These are phyloP conservation scores for Coregonus ussuriensis DNA, from an alignment of 2,797 vertebrate species.

Conservation along the genomic window DNA sequence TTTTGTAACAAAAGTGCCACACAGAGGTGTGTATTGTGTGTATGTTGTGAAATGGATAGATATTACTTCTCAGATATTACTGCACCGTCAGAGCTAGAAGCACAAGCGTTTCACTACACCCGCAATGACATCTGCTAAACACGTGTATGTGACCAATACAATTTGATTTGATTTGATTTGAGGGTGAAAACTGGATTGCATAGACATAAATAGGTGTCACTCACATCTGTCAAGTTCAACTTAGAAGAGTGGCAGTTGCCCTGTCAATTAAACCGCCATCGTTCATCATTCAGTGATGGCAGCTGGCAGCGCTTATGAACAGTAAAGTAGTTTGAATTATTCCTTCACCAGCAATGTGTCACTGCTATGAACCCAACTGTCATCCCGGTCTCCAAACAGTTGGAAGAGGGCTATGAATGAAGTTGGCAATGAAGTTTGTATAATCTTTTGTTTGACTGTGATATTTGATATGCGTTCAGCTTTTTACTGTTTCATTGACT, in stretches of 20 bases:
- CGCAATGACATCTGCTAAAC: no score
- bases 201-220: background rate
- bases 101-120: no score
- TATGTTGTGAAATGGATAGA: no score
- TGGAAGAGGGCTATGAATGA: no score
- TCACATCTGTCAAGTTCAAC: background rate
- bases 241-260: constrained; percentile 2
- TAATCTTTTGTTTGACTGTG: no score
- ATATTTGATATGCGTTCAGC: no score
- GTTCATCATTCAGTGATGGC: background rate
- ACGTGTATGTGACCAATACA: no score
- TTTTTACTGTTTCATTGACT: background rate
- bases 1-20: background rate
- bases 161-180: no score
- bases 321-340: background rate
- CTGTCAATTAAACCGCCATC: constrained; percentile 11
- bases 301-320: background rate
- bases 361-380: background rate
- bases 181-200: constrained; percentile 11
- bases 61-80: no score
- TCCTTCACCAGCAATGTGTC: background rate
- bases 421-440: no score
- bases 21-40: background rate
- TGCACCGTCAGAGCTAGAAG: no score
- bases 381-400: no score